Conservation (phyloP, 2,113 vertebrate genomes). For the Cygnus atratus region DNA sequence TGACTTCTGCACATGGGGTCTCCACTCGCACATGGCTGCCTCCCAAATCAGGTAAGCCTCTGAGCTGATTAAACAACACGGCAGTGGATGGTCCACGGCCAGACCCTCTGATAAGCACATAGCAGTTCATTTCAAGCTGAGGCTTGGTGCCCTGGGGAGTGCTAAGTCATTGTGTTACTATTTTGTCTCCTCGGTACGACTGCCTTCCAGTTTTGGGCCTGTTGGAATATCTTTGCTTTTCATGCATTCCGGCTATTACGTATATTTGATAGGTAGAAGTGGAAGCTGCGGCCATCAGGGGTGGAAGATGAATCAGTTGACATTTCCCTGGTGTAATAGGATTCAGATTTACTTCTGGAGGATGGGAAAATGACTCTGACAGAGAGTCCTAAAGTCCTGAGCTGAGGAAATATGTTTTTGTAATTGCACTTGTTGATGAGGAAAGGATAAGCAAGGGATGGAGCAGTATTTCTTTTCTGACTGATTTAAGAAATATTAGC, state of each 20-base stretch:
- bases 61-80: background rate
- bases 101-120: background rate
- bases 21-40: background rate
- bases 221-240: slow-evolving; percentile 12
- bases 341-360: slow-evolving; percentile 24
- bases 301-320: slow-evolving; percentile 18
- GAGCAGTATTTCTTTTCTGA: background rate
- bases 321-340: background rate
- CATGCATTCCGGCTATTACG: slow-evolving; percentile 13
- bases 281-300: background rate
- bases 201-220: background rate
- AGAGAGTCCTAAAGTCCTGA: background rate
- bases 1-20: background rate
- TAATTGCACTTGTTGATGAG: slow-evolving; percentile 52
- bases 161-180: background rate
- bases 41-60: background rate
- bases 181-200: background rate
- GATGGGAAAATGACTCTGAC: slow-evolving; percentile 32
- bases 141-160: background rate
- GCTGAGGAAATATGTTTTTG: slow-evolving; percentile 32
- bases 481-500: slow-evolving; percentile 32
- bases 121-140: background rate
- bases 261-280: slow-evolving; percentile 8
- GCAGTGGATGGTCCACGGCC: background rate
- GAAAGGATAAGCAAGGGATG: slow-evolving; percentile 38